Base-by-base conservation (phyloP, 2,888 invertebrate genomes). In the Sclerodermus sp. region DNA sequence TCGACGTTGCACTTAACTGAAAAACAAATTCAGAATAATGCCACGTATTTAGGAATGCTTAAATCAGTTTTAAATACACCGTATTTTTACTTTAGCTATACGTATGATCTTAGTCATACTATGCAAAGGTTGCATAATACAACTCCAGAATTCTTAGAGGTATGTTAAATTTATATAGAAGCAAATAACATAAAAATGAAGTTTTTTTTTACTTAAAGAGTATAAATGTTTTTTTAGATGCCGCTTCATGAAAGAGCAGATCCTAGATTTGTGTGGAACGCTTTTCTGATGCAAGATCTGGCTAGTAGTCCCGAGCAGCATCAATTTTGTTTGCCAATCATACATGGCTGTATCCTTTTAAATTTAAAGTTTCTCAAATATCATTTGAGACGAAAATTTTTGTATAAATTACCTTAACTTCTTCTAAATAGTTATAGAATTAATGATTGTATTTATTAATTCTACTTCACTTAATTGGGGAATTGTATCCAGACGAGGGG, bases 201-300 rank as follows among this genome's bases (percentile, higher is more conserved):
- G 37, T 14, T 23, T 39, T 42, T 23, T 42, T 18, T 47, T n/a
- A n/a, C n/a, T 12, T 45, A 23, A n/a, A 13, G 30, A 37, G 36
- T 46, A 14, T 49, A 8, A 41, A 32, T n/a, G 31, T 10, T 49
- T 6, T 17, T 45, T 39, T 51, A 88, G 83, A 86, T 86, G 82
- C 87, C 91, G 0, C 78, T 93, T 47, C 83, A 87, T 47, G 87
- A 87, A 59, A 83, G 93, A 31, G 90, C 95, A 0, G 97, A 98
- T 78, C 81, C 83, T 14, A 83, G 95, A 48, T 99, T 97, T 79
- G 85, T 97, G 5, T 99, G 98, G 98, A 99, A 99, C 77, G 86
- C 87, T 0, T 84, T 88, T 73, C 80, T 96, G 1, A 79, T 97
- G 47, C 82, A 85, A 49, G 88, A 90, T 52, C 86, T 93, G 64